Conservation (phyloP, 2,797 vertebrate species). For the Alosa sapidissima region DNA sequence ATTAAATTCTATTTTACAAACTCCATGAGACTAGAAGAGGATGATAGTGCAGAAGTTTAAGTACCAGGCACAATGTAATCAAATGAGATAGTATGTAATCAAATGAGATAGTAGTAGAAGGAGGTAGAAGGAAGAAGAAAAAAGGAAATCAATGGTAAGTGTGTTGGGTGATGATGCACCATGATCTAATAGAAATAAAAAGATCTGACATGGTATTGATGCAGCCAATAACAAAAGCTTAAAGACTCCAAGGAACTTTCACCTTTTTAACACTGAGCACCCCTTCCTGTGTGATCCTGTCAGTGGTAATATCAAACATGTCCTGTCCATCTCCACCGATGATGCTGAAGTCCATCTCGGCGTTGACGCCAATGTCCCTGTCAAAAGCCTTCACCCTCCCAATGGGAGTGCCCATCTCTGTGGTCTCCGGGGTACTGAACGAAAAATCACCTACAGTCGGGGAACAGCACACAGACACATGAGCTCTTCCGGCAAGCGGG, state of each 20-base stretch:
- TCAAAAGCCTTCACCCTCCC: conserved; percentile 87
- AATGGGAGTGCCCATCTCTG: conserved; percentile 69
- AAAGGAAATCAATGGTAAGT: too few species aligned
- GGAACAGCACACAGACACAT: conserved; percentile 4
- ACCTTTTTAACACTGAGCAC: conserved; percentile 90
- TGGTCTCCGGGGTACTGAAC: conserved; percentile 83
- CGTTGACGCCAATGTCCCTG: conserved; percentile 84
- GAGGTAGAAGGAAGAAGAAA: too few species aligned
- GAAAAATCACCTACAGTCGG: conserved; percentile 81
- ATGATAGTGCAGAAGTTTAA: too few species aligned
- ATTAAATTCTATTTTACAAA: too few species aligned
- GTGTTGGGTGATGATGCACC: too few species aligned
- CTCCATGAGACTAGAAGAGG: too few species aligned
- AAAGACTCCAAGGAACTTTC: conserved; percentile 32
- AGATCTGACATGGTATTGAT: not conserved
- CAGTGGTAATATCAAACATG: conserved; percentile 84
- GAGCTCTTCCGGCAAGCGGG: not conserved
- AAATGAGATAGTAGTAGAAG: too few species aligned
- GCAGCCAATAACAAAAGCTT: too few species aligned
- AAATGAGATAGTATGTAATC: too few species aligned
- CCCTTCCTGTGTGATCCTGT: conserved; percentile 89
- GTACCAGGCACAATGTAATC: too few species aligned
- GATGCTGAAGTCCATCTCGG: conserved; percentile 86
- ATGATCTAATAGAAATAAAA: not conserved
- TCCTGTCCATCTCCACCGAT: conserved; percentile 87